Conservation (phyloP, 2,888 invertebrate species). For the Aphidoletes aphidimyza region DNA sequence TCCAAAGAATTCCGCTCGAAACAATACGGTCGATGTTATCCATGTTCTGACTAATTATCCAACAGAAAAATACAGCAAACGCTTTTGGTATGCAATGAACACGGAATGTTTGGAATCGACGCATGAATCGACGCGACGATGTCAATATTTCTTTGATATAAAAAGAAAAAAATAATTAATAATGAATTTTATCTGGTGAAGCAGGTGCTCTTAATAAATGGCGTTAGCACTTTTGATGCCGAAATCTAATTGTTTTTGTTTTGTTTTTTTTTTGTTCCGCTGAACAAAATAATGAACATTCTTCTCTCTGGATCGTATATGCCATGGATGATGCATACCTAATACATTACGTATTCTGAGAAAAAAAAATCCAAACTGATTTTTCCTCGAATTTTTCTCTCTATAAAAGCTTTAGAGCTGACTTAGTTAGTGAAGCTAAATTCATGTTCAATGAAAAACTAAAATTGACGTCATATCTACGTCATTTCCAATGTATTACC, state of each 20-base stretch:
- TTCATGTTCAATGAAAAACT: too few relatives aligned
- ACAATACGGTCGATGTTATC: not conserved
- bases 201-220: slow-evolving; percentile 22
- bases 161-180: slow-evolving; percentile 9
- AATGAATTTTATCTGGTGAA: slow-evolving; percentile 2
- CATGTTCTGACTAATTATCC: slow-evolving; percentile 13
- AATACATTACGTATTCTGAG: too few relatives aligned
- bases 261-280: too few relatives aligned
- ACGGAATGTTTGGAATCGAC: not conserved
- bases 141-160: not conserved
- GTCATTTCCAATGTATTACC: too few relatives aligned
- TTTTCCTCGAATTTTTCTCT: too few relatives aligned
- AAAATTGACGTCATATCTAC: too few relatives aligned
- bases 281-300: not conserved
- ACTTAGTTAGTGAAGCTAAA: too few relatives aligned
- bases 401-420: too few relatives aligned
- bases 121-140: not conserved
- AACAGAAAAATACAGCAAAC: not conserved
- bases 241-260: not conserved
- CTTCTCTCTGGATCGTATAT: too few relatives aligned
- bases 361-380: too few relatives aligned
- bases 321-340: too few relatives aligned
- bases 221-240: not conserved
- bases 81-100: too few relatives aligned
- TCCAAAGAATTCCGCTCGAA: not conserved